A percentile compares a stretch with the other conserved stretches of the same genome.
phyloP scores from a whole-genome alignment of 1,140 invertebrate genomes.

The Leptinotarsa texana region DNA sequence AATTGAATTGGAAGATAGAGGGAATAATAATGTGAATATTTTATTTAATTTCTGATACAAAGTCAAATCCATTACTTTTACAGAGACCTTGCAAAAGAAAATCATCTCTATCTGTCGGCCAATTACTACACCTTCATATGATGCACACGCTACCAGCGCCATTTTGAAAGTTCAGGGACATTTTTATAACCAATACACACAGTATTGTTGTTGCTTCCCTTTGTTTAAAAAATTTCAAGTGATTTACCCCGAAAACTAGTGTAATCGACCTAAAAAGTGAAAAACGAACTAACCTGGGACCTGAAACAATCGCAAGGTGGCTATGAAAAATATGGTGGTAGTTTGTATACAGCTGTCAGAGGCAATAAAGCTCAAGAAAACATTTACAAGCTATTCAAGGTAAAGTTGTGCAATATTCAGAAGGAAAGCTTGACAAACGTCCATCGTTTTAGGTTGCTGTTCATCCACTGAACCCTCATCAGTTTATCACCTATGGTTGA shows the following conservation, averaged over 20 bases:
- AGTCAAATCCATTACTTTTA: too few species aligned
- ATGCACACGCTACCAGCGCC: conserved; percentile 2
- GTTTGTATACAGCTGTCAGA: background rate
- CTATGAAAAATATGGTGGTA: background rate
- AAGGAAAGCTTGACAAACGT: background rate
- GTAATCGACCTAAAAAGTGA: background rate
- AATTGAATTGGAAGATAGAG: too few species aligned
- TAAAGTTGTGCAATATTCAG: background rate
- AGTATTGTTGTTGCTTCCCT: background rate
- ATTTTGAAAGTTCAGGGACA: conserved; percentile 12
- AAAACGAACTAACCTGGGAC: background rate
- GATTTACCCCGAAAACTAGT: background rate
- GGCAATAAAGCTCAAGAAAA: background rate
- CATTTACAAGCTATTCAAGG: background rate
- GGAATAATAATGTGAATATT: too few species aligned
- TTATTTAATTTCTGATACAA: too few species aligned
- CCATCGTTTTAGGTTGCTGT: background rate
- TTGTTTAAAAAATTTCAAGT: background rate
- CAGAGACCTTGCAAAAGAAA: too few species aligned
- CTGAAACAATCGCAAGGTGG: background rate
- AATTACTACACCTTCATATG: background rate
- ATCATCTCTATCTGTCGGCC: background rate
- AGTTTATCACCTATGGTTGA: too few species aligned
- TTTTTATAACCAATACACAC: background rate
- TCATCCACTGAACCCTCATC: background rate